Conservation (phyloP, 2,797 vertebrate species). For the Anomalospiza imberbis region DNA sequence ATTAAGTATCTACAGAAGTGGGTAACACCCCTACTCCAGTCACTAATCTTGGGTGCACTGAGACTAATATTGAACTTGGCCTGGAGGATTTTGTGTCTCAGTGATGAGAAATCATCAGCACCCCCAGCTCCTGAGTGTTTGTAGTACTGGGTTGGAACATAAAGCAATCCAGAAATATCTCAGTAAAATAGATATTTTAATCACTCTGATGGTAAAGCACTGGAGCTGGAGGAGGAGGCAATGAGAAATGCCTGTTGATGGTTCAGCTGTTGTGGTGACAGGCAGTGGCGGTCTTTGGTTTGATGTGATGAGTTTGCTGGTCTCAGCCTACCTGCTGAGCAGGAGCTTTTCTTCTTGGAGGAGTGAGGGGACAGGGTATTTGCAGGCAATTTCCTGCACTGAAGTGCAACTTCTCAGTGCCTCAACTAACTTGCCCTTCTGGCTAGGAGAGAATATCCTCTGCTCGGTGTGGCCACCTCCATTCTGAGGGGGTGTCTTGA, state of each 20-base stretch:
- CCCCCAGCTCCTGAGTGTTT: not conserved
- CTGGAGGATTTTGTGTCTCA: not conserved
- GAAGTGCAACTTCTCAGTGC: not conserved
- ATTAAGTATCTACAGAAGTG: not conserved
- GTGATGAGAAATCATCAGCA: slow-evolving; percentile 25
- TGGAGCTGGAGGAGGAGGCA: slow-evolving; percentile 34
- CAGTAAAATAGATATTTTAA: slow-evolving; percentile 33
- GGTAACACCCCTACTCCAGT: slow-evolving; percentile 8
- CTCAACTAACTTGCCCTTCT: not conserved
- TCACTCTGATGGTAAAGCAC: slow-evolving; percentile 5
- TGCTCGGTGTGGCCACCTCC: accelerated
- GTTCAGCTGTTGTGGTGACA: not conserved
- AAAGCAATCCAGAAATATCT: slow-evolving; percentile 18
- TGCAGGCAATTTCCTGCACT: not conserved
- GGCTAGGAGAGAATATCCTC: not conserved
- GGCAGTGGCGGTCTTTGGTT: not conserved
- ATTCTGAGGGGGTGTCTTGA: not conserved
- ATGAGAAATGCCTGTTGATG: not conserved
- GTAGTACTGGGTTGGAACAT: slow-evolving; percentile 26
- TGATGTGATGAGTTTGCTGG: slow-evolving; percentile 12
- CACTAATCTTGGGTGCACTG: slow-evolving; percentile 8
- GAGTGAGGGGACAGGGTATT: not conserved
- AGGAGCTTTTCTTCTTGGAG: not conserved
- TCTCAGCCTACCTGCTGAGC: not conserved
- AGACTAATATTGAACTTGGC: slow-evolving; percentile 41